Evolutionary conservation across 2,113 vertebrate species (phyloP).

Genomic region (Sceloporus tristichus): DNA sequence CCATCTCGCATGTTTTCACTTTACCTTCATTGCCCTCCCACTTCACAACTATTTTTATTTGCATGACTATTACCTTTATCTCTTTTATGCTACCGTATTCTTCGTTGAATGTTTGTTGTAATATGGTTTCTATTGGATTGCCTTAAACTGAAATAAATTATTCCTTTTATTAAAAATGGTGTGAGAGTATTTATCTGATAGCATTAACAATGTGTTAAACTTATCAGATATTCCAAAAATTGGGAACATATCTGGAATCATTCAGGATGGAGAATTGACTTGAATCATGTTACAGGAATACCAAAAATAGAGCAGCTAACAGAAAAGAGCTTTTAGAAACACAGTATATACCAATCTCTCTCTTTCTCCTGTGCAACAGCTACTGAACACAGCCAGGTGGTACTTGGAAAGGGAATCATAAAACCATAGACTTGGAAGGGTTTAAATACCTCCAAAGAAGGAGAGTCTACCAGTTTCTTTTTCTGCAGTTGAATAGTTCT

Average conservation of each 20-base stretch:
- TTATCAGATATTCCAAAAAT: background rate
- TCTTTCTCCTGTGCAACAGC: background rate
- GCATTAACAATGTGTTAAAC: background rate
- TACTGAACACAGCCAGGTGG: background rate
- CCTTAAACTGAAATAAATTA: slow-evolving; percentile 76
- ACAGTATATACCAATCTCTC: background rate
- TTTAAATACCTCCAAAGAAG: too few species aligned
- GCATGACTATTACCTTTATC: slow-evolving; percentile 65
- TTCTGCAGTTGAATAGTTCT: too few species aligned
- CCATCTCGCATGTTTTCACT: background rate
- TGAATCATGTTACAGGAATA: background rate
- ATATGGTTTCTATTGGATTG: slow-evolving; percentile 70
- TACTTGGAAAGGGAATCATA: background rate
- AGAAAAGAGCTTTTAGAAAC: background rate
- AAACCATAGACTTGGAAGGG: too few species aligned
- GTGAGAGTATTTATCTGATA: background rate
- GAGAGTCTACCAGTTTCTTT: too few species aligned
- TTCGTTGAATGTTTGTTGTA: slow-evolving; percentile 61
- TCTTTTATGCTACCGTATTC: slow-evolving; percentile 47
- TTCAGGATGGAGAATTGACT: background rate
- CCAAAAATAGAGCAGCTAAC: background rate
- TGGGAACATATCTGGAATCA: background rate
- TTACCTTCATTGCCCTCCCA: background rate
- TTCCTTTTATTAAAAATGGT: slow-evolving; percentile 64
- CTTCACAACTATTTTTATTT: slow-evolving; percentile 32